phyloP scores from a whole-genome alignment of 92 coral and sea anemone genomes.

The Pocillopora meandrina region DNA sequence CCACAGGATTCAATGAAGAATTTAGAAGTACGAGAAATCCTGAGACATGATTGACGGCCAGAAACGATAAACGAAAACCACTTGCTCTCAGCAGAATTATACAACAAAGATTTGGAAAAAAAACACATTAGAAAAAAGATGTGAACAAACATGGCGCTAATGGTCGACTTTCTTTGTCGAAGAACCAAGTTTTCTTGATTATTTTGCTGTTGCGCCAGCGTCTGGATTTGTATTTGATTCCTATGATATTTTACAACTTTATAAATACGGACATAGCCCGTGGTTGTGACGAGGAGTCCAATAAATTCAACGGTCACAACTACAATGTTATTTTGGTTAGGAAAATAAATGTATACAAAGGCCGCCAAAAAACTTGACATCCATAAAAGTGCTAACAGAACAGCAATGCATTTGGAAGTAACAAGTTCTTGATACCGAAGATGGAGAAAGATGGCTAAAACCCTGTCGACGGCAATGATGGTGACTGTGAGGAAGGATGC shows the following conservation, averaged over 20 bases:
- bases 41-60: conserved; percentile 7
- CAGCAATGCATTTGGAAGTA: conserved; percentile 14
- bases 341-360: not conserved
- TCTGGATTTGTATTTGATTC: conserved; percentile 24
- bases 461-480: conserved; percentile 35
- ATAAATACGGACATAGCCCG: conserved; percentile 13
- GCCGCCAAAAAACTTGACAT: not conserved
- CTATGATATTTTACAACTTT: conserved; percentile 14
- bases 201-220: not conserved
- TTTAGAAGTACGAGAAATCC: conserved; percentile 16
- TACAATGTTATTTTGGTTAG: not conserved
- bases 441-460: conserved; percentile 45
- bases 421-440: conserved; percentile 33
- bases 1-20: conserved; percentile 33
- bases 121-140: conserved; percentile 12
- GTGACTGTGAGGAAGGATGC: conserved; percentile 25
- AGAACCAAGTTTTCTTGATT: conserved; percentile 1
- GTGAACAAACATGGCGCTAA: conserved; percentile 10
- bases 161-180: conserved; percentile 11
- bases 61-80: not conserved
- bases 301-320: not conserved
- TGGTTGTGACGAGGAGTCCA: not conserved
- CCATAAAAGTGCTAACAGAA: conserved; percentile 27
- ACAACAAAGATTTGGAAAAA: conserved; percentile 5
- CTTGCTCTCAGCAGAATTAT: not conserved